Evolutionary conservation across 1,140 invertebrate genomes (phyloP).

Genomic region (Tetramorium simillimum): DNA sequence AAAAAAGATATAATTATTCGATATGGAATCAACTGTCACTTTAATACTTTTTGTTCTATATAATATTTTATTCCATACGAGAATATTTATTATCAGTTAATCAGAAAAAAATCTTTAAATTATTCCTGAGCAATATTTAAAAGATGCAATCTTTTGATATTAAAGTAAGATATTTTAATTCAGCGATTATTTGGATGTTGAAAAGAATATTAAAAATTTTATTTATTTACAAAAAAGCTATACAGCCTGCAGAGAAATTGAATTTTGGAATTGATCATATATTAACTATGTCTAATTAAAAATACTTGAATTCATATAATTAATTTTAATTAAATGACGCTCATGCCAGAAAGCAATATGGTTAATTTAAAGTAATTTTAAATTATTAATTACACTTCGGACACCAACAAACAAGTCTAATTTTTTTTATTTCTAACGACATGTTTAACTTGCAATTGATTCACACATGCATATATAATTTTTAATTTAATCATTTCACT

Average conservation of each 20-base stretch:
- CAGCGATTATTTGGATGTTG: neutral
- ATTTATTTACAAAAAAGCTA: neutral
- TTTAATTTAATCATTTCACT: neutral
- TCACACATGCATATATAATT: neutral
- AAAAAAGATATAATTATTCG: neutral
- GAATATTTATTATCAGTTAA: neutral
- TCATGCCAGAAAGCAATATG: neutral
- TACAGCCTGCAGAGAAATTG: neutral
- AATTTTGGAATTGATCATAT: neutral
- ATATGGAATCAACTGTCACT: neutral
- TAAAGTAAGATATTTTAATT: neutral
- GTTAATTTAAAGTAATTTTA: neutral
- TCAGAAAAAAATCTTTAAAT: neutral
- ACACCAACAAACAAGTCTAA: neutral
- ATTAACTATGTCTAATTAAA: neutral
- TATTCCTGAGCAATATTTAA: neutral
- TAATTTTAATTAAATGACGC: conserved; percentile 20
- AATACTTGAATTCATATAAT: neutral
- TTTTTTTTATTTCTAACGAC: neutral
- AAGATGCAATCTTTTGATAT: neutral
- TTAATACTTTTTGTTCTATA: neutral
- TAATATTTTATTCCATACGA: neutral
- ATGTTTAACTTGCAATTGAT: neutral
- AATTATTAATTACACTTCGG: conserved; percentile 13
- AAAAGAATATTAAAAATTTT: neutral